These are phyloP conservation scores for Adineta ricciae DNA, from an alignment of 2,888 invertebrate genomes.

Conservation along the genomic window DNA sequence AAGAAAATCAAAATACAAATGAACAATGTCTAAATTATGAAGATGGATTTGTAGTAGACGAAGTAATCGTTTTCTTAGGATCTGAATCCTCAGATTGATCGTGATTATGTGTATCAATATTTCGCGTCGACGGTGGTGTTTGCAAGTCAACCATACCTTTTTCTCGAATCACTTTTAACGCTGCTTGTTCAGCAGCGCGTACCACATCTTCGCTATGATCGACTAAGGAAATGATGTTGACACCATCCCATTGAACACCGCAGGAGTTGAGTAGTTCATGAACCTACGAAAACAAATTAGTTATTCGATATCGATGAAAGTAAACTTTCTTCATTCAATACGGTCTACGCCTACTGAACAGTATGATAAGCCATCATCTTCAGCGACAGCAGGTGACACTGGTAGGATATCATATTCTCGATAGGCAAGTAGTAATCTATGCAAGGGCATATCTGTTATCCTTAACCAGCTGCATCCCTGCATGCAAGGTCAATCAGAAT, in stretches of 20 bases:
- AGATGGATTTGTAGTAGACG: neutral
- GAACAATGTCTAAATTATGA: neutral
- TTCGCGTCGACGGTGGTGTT: neutral
- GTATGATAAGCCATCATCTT: too few relatives aligned
- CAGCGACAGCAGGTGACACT: too few relatives aligned
- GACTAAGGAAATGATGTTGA: slow-evolving; percentile 20
- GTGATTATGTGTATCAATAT: neutral
- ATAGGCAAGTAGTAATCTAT: too few relatives aligned
- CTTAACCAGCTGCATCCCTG: too few relatives aligned
- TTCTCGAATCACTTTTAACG: slow-evolving; percentile 27
- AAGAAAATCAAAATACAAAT: neutral
- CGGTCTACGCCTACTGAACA: too few relatives aligned
- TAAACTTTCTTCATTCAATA: too few relatives aligned
- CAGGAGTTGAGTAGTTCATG: slow-evolving; percentile 29
- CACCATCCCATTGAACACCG: slow-evolving; percentile 34
- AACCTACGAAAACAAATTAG: neutral
- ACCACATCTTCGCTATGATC: slow-evolving; percentile 31
- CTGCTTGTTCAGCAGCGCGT: slow-evolving; percentile 29
- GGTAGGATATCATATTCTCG: too few relatives aligned
- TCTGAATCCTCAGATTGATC: neutral
- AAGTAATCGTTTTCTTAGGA: neutral
- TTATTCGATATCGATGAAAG: too few relatives aligned
- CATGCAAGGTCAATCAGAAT: too few relatives aligned
- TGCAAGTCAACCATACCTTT: neutral
- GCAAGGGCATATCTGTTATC: too few relatives aligned